Evolutionary conservation across 35 echinoderm and acorn worm genomes (phyloP).

Genomic region (Nesometra sesokonis): DNA sequence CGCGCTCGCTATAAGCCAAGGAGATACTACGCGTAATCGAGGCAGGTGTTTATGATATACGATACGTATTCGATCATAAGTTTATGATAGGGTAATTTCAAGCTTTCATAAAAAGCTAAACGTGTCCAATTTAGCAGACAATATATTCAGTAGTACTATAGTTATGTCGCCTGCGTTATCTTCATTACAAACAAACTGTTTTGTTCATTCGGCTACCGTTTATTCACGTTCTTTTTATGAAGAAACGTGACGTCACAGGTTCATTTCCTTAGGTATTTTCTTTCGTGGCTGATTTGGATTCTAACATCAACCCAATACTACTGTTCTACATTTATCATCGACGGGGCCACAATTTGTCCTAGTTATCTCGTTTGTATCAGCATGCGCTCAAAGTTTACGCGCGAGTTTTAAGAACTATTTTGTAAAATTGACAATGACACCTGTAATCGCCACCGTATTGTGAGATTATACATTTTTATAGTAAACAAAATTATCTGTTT

Average conservation of each 20-base stretch:
- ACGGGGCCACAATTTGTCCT: background rate
- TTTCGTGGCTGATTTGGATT: background rate
- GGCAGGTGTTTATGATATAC: background rate
- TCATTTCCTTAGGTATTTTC: background rate
- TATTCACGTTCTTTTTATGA: background rate
- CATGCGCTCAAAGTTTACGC: no score
- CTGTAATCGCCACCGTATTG: no score
- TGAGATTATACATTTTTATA: no score
- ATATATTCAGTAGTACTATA: background rate
- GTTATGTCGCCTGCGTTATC: background rate
- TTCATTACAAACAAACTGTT: background rate
- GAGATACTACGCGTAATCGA: background rate
- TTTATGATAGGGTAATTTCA: conserved; percentile 1
- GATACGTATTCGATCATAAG: background rate
- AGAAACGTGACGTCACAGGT: background rate
- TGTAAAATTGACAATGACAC: no score
- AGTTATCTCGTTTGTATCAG: background rate
- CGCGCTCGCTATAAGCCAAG: background rate
- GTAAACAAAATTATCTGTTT: no score
- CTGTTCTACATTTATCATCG: background rate
- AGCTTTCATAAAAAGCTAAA: background rate
- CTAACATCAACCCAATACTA: background rate
- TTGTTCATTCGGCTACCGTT: background rate
- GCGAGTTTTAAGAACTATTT: no score
- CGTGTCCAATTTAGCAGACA: background rate